A percentile compares a stretch with the other conserved stretches of the same genome.
Evolutionary conservation across 2,797 vertebrate genomes (phyloP).

Genomic region (Chelmon rostratus): DNA sequence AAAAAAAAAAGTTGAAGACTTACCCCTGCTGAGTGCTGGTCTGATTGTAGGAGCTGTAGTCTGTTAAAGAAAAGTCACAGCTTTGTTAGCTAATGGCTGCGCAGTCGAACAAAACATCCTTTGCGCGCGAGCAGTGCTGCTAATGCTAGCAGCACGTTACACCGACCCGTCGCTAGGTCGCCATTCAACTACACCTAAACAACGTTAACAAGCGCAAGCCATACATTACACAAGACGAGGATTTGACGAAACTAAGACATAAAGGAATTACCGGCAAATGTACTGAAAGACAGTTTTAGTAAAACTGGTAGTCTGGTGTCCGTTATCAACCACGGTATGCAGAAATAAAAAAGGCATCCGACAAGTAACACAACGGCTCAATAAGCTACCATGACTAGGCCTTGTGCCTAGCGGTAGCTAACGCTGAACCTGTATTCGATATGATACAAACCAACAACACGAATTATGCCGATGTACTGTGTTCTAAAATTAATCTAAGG

Average conservation of each 20-base stretch:
- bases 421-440: neutral
- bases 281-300: accelerated
- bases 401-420: neutral
- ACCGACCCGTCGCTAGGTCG: slow-evolving; percentile 10
- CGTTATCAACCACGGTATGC: neutral
- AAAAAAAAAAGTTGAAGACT: slow-evolving; percentile 43
- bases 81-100: accelerated
- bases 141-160: slow-evolving; percentile 38
- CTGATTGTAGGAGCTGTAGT: slow-evolving; percentile 97
- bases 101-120: slow-evolving; percentile 3
- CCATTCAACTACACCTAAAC: slow-evolving; percentile 20
- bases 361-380: neutral
- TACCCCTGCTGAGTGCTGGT: slow-evolving; percentile 95
- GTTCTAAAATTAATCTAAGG: accelerated
- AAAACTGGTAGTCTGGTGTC: accelerated
- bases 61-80: slow-evolving; percentile 72
- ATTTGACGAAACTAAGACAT: accelerated
- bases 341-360: neutral
- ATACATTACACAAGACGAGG: neutral
- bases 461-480: accelerated
- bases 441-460: neutral
- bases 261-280: accelerated
- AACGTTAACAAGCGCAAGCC: too few species aligned
- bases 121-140: slow-evolving; percentile 57
- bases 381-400: slow-evolving; percentile 46